Conservation (phyloP, 2,888 invertebrate genomes). For the Drosophila nigricruria region DNA sequence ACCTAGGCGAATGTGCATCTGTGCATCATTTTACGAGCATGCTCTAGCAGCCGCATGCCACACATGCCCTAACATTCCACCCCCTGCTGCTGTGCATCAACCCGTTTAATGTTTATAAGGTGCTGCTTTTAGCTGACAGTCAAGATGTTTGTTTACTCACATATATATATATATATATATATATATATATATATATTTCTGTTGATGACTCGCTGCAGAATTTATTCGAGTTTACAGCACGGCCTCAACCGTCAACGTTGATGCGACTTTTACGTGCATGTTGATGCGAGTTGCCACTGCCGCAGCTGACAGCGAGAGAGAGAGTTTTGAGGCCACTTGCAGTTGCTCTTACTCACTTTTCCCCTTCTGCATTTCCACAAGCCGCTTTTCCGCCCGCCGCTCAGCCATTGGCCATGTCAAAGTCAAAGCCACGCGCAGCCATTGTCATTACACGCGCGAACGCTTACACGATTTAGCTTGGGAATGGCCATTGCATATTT, state of each 20-base stretch:
- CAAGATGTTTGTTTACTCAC: slow-evolving; percentile 57
- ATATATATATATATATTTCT: slow-evolving; percentile 56
- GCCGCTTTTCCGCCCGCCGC: not conserved
- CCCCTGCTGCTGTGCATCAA: slow-evolving; percentile 14
- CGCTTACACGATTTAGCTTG: slow-evolving; percentile 67
- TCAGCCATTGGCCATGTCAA: slow-evolving; percentile 68
- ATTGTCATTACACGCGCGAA: slow-evolving; percentile 79
- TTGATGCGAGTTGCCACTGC: slow-evolving; percentile 52
- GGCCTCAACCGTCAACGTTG: slow-evolving; percentile 40
- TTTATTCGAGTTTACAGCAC: slow-evolving; percentile 65
- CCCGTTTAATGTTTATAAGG: slow-evolving; percentile 76
- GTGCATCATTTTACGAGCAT: slow-evolving; percentile 61
- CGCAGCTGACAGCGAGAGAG: slow-evolving; percentile 32
- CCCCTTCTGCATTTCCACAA: not conserved
- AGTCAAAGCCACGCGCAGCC: slow-evolving; percentile 73
- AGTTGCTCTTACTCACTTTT: not conserved
- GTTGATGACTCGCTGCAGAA: slow-evolving; percentile 62
- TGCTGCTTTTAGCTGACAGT: slow-evolving; percentile 77
- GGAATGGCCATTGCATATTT: not conserved
- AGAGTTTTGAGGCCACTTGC: slow-evolving; percentile 32
- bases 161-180: slow-evolving; percentile 47
- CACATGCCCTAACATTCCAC: slow-evolving; percentile 27
- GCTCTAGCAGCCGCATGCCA: slow-evolving; percentile 37
- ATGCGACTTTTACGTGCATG: slow-evolving; percentile 75
- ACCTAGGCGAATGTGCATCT: slow-evolving; percentile 75